Evolutionary conservation across 2,888 invertebrate species (phyloP), one percentile per base, ranked within the genome.

Genomic region (Byasa hedistus): DNA sequence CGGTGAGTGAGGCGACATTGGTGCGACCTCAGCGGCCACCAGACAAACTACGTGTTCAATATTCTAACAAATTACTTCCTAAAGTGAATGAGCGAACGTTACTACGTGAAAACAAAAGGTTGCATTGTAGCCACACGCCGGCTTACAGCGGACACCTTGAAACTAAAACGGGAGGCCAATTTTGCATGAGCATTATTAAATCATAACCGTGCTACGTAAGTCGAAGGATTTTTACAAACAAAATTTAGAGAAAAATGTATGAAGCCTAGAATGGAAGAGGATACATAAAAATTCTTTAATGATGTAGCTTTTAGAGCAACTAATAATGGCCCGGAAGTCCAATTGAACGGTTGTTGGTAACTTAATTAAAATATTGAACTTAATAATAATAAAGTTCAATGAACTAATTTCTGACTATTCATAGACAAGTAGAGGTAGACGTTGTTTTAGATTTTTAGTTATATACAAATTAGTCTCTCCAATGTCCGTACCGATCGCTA

Each of bases 51-150:
- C 89, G 90, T 89, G 90, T 75, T 79, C 82, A 85, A 88, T 88
- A 85, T 82, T 75, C 77, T 74, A 72, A 75, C 77, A 87, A 89
- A 90, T 89, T 85, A 87, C 89, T 90, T 89, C 89, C 90, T 87
- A 79, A 72, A 81, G 79, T 78, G 75, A 82, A 83, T 79, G 78
- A 72, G 68, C 69, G 70, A 71, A 73, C 76, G 77, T 78, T 77
- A 77, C 73, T 70, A 77, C 72, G 68, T 70, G 80, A 79, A 82
- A 80, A 81, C 80, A 81, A 82, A 81, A 74, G 76, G 76, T 73
- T 73, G 75, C 70, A 75, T 76, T 76, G 71, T 74, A 70, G 59
- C 61, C 68, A 68, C 70, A 71, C 61, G 52, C 55, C 66, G 60
- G 69, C 72, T 72, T 72, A 72, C 72, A 68, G 27, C 44, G 56